Evolutionary conservation across 1,140 invertebrate genomes (phyloP), one percentile per base, ranked within the genome.

Genomic region (Pseudomyrmex dendroicus): DNA sequence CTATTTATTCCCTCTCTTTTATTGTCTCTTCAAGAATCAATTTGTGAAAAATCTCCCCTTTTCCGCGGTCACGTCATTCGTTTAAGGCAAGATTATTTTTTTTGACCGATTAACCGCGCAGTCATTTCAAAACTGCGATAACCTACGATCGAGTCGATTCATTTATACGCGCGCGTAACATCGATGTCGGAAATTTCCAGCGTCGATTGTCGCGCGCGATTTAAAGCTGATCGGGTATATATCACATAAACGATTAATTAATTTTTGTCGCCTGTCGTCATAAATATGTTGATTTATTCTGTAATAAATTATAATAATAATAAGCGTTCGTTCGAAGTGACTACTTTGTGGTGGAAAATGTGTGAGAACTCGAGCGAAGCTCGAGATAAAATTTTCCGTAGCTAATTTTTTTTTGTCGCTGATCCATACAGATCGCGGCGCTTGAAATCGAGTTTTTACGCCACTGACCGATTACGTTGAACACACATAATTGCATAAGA

Each of bases 381-480:
- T 13, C 25, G 9, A 66, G 54, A 44, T 8, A 77, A 2, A 77
- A 56, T 77, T 20, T 66, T 64, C 1, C 2, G 3, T 22, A 44
- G 2, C 4, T 2, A 20, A 13, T 15, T 56, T 54, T 35, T 35
- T 35, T 4, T 35, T 7, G 35, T 35, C 5, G 35, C 35, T 7
- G 35, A 35, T 35, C 35, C 35, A 0, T 13, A 63, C 15, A 46
- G 1, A 61, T 17, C 35, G 35, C 35, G 35, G 35, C 35, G 35
- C 35, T 48, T 12, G 12, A 54, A 54, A 35, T 76, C 59, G 3
- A 54, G 12, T 66, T 54, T 35, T 77, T 66, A 67, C 25, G 73
- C n/a, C 46, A 54, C 13, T 66, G 62, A 66, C 48, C 15, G 44
- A 70, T 78, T 80, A 72, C 66, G 44, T 80, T 77, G 54, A 56